Base-by-base conservation (phyloP, 1,140 invertebrate genomes). In the Dufourea novaeangliae region DNA sequence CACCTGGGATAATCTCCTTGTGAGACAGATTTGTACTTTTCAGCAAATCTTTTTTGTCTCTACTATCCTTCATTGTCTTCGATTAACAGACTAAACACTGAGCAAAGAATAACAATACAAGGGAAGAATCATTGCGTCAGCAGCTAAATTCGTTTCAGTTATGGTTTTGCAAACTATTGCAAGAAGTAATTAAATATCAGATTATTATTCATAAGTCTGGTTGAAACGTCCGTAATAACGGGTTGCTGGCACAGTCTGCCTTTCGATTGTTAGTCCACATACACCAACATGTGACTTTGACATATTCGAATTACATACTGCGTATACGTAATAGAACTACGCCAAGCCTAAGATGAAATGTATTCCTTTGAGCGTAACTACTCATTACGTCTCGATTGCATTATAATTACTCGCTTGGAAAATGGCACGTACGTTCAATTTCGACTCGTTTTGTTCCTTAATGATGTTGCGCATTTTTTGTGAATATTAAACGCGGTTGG, bases 231-330 rank as follows among this genome's bases (percentile, higher is more conserved):
- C 34, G 20, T 71, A 71, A 71, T 71, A 25, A 71, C 22, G 61
- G 74, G 66, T 37, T 77, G 74, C 62, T 14, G 57, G 22, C 20
- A 62, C 20, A 25, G 44, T 52, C n/a, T 22, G 57, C n/a, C 14
- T 29, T 71, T 52, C 67, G 56, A 77, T 77, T 77, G 57, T 71
- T 62, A 54, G 56, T 57, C 41, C 50, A 70, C 57, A 29, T 27
- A 29, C 34, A 32, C 27, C 25, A 22, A 41, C 34, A 39, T 54
- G 25, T 69, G 74, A 71, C 74, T 41, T 77, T 62, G 67, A 77
- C 67, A 77, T 61, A 77, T 77, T 77, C 57, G 67, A 76, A 76
- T 76, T 69, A 76, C 22, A 69, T 41, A 56, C 39, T 22, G 25
- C 17, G 73, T 59, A 57, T 29, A 29, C n/a, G 29, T 57, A 46